These are phyloP conservation scores for Rhabdornis inornatus DNA, from an alignment of 2,113 vertebrate genomes.

Conservation along the genomic window DNA sequence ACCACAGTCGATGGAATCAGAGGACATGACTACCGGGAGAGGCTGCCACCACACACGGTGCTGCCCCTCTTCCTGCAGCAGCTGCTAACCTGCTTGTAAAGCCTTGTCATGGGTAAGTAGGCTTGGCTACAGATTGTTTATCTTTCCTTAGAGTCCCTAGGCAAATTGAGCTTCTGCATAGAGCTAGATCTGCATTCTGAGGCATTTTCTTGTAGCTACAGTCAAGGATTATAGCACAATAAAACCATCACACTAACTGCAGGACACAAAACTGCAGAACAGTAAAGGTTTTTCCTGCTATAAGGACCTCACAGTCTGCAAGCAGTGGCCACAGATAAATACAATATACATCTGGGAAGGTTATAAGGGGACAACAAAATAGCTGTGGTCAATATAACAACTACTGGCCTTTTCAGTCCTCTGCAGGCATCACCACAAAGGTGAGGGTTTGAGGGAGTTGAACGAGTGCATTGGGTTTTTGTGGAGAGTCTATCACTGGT, in stretches of 20 bases:
- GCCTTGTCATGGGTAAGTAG: neutral
- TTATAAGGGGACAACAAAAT: neutral
- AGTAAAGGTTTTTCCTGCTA: neutral
- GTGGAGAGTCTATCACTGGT: neutral
- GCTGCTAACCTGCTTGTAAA: neutral
- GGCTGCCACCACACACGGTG: neutral
- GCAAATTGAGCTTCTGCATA: neutral
- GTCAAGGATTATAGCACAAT: neutral
- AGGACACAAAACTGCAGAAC: neutral
- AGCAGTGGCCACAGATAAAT: neutral
- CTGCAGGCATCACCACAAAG: neutral
- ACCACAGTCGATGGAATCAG: fast-evolving
- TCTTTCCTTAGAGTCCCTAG: neutral
- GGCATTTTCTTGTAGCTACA: neutral
- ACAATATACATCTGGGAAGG: neutral
- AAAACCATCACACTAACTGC: neutral
- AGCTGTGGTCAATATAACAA: neutral
- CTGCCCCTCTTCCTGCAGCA: neutral
- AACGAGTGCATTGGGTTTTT: neutral
- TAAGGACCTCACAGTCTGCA: neutral
- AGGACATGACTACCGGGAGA: neutral
- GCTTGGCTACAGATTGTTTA: neutral
- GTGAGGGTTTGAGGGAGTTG: neutral
- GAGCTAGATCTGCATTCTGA: neutral
- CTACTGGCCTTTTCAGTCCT: neutral